Evolutionary conservation across 2,888 invertebrate genomes (phyloP), one percentile per base, ranked within the genome.

Genomic region (Cephus pulcher): DNA sequence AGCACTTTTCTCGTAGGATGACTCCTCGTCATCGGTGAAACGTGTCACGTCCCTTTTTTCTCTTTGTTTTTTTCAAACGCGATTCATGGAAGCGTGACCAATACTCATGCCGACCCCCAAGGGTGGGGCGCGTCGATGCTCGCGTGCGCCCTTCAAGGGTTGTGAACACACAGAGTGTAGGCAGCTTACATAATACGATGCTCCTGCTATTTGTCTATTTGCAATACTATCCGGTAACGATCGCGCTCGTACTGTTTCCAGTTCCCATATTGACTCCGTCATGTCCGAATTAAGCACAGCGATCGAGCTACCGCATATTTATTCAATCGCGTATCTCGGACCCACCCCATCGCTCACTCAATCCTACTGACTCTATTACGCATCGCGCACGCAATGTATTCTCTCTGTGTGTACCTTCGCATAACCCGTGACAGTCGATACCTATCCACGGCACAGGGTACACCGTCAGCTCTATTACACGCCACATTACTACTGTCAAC

Each of bases 401-500:
- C 80, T 74, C 77, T 81, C 75, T 69, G 71, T 79, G 78, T 82
- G 80, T 79, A 79, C 79, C 75, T 79, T 78, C 78, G 37, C 68
- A 79, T 77, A 82, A 82, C 80, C 80, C 78, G 75, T 79, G 79
- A 76, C 79, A 74, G 78, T 78, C 79, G 81, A 83, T 83, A 84
- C 74, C 74, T 37, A 80, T 78, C 76, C 79, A 79, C 77, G 74
- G 56, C 11, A 74, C 9, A 74, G 11, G 12, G 34, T 35, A 34
- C 32, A 34, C 33, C 30, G 71, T 34, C 11, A 34, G 69, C 84
- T 79, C 86, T 83, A 85, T 88, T 87, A 86, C 85, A 86, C 86
- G 86, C 84, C 84, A 79, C 85, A 88, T 88, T 88, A 90, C 87
- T 86, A 88, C 86, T 87, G 89, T 89, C 89, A 90, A 90, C 88